Evolutionary conservation across 2,113 vertebrate genomes (phyloP).

Genomic region (Coptodon bakossiorum): DNA sequence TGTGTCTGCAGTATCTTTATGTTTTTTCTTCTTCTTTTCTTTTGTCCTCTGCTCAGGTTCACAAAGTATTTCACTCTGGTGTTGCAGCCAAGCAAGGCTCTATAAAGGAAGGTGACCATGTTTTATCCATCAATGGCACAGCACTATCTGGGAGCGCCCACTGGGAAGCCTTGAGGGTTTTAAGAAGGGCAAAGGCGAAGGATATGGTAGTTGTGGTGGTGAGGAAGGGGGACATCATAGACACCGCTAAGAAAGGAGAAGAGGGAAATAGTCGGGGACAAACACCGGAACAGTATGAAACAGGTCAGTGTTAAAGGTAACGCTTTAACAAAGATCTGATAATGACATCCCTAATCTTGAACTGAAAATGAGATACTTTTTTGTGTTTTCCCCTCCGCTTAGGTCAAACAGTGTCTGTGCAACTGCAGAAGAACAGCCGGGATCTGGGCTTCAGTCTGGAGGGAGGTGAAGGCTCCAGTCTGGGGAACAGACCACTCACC

Average conservation of each 20-base stretch:
- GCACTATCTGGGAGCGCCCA: constrained; percentile 55
- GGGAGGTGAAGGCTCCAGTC: constrained; percentile 66
- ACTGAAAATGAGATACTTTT: not conserved
- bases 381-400: not conserved
- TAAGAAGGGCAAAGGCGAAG: constrained; percentile 56
- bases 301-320: constrained; percentile 16
- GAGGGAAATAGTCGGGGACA: not conserved
- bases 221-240: constrained; percentile 22
- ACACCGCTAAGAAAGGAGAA: not conserved
- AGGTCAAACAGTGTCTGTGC: constrained; percentile 54
- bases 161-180: constrained; percentile 64
- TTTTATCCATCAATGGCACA: constrained; percentile 76
- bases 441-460: constrained; percentile 77
- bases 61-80: constrained; percentile 69
- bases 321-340: not conserved
- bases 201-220: constrained; percentile 73
- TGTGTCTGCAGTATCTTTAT: not conserved
- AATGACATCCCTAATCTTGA: not conserved
- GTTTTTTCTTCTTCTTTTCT: not conserved
- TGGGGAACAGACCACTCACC: constrained; percentile 67
- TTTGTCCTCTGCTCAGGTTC: constrained; percentile 55
- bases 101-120: constrained; percentile 62
- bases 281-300: not conserved
- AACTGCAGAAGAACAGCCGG: constrained; percentile 62
- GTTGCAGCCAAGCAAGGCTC: constrained; percentile 71